A percentile compares a stretch with the other conserved stretches of the same genome.
phyloP scores from a whole-genome alignment of 2,113 vertebrate species.

The Charadrius vociferus region DNA sequence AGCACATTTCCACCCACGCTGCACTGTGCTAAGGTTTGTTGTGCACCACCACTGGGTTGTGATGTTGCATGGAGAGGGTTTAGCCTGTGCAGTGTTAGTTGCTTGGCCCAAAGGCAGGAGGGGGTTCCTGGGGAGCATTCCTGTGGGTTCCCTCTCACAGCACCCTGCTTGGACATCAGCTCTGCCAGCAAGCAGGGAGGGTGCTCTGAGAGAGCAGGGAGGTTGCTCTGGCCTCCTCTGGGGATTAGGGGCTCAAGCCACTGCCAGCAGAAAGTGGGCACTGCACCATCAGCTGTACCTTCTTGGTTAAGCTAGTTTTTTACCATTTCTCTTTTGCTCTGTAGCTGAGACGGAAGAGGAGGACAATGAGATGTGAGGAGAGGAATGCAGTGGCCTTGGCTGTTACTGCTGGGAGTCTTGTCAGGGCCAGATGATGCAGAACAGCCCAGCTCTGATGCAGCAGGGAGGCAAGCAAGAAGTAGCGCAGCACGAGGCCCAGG shows the following conservation, averaged over 20 bases:
- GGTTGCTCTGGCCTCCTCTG: background rate
- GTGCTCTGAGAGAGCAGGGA: background rate
- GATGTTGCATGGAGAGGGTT: background rate
- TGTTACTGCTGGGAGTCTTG: background rate
- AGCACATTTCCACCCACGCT: background rate
- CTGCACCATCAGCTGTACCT: background rate
- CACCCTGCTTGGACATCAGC: background rate
- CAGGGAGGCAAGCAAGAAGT: background rate
- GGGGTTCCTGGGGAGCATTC: conserved; percentile 1
- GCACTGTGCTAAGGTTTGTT: background rate
- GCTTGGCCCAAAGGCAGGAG: background rate
- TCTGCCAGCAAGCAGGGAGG: background rate
- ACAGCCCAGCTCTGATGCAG: background rate
- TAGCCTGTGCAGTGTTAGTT: background rate
- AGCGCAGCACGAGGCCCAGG: background rate
- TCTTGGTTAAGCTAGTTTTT: background rate
- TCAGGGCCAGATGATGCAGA: background rate
- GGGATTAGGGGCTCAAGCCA: background rate
- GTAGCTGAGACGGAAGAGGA: background rate
- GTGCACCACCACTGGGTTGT: background rate
- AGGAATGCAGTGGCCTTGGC: background rate
- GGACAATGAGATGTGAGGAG: background rate
- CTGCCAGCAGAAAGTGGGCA: background rate
- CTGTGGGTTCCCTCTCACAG: conserved; percentile 9
- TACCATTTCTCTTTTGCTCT: background rate